Percentiles rank a stretch among this genome's conserved stretches.
Evolutionary conservation across 2,113 vertebrate species (phyloP).

Genomic region (Macroglossus sobrinus): DNA sequence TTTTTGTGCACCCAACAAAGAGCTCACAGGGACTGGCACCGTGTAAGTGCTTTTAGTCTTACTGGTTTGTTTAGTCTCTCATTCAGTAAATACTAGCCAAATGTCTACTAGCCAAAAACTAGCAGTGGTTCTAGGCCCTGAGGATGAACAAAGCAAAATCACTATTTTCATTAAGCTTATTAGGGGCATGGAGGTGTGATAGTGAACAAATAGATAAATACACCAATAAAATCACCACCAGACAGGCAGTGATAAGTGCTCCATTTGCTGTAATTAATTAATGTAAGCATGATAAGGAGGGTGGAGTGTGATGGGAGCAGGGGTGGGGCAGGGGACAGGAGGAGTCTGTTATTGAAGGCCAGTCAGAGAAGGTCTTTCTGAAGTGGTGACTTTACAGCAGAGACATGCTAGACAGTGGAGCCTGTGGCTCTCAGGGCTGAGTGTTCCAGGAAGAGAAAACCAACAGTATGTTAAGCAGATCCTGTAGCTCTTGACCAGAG

Average conservation of each 20-base stretch:
- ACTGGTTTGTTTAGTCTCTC: neutral
- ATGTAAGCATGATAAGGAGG: neutral
- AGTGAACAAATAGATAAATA: neutral
- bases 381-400: too few species aligned
- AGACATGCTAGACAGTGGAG: neutral
- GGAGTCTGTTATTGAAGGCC: neutral
- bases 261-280: neutral
- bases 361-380: neutral
- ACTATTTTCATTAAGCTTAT: neutral
- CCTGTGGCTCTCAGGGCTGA: neutral
- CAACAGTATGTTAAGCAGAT: neutral
- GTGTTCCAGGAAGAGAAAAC: neutral
- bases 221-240: neutral
- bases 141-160: neutral
- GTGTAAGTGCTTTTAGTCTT: neutral
- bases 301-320: too few species aligned
- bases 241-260: neutral
- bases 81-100: neutral
- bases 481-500: neutral
- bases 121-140: neutral
- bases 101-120: neutral
- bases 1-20: too few species aligned
- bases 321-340: too few species aligned
- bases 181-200: neutral
- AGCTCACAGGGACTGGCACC: neutral